Evolutionary conservation across 1,140 invertebrate species (phyloP).

Genomic region (Ctenoplectra terminalis): DNA sequence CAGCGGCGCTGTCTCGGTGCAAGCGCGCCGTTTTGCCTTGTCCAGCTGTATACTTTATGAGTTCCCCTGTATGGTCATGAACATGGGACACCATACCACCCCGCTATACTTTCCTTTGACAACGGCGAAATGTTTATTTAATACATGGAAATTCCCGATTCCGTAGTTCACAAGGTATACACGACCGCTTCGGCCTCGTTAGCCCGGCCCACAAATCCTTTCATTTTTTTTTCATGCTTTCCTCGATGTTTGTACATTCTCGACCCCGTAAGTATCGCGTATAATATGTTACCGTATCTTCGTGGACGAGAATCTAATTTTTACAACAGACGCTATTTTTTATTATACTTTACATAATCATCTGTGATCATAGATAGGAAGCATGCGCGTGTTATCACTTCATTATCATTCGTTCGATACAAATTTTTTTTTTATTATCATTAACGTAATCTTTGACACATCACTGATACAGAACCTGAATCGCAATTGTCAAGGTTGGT

Average conservation of each 20-base stretch:
- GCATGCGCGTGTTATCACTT: not conserved
- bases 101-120: conserved; percentile 43
- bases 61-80: conserved; percentile 60
- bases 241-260: conserved; percentile 13
- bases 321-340: not conserved
- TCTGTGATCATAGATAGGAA: not conserved
- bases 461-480: not conserved
- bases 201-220: conserved; percentile 18
- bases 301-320: not conserved
- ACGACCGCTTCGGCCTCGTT: not conserved
- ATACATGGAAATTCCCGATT: conserved; percentile 64
- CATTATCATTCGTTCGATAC: not conserved
- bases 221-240: conserved; percentile 19
- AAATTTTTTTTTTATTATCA: not conserved
- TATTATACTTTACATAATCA: not conserved
- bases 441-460: not conserved
- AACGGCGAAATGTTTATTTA: conserved; percentile 63
- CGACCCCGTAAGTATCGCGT: not conserved
- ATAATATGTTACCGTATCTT: too few species aligned
- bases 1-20: conserved; percentile 14
- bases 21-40: conserved; percentile 33
- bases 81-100: conserved; percentile 45
- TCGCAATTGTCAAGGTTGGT: not conserved
- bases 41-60: conserved; percentile 60
- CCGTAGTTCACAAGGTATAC: not conserved